These are phyloP conservation scores for Drosophila oshimai DNA, from an alignment of 1,140 invertebrate species.

Conservation along the genomic window DNA sequence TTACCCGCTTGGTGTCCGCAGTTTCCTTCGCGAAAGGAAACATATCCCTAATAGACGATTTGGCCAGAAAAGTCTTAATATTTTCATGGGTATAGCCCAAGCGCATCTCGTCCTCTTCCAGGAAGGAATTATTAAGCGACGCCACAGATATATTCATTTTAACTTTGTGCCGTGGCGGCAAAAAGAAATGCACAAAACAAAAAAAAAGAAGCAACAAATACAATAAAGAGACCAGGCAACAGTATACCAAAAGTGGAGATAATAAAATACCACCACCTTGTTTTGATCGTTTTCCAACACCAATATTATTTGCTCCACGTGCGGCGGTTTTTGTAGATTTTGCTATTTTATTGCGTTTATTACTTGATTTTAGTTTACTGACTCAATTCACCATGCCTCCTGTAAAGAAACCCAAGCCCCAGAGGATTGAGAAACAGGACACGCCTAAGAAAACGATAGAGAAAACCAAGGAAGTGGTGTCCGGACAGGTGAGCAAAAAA, in stretches of 20 bases:
- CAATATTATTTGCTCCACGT: conserved; percentile 43
- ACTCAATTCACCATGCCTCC: conserved; percentile 46
- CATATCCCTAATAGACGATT: conserved; percentile 1
- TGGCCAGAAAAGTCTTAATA: conserved; percentile 3
- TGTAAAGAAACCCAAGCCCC: conserved; percentile 57
- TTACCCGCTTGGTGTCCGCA: conserved; percentile 4
- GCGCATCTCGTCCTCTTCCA: conserved; percentile 9
- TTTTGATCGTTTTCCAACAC: neutral
- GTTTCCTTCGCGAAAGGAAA: conserved; percentile 3
- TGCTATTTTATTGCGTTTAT: conserved; percentile 1
- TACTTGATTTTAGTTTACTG: conserved; percentile 19
- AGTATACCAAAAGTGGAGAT: too few species aligned
- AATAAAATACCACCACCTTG: too few species aligned
- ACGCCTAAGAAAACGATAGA: conserved; percentile 21
- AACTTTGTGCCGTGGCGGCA: neutral
- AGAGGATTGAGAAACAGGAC: conserved; percentile 7
- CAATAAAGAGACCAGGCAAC: neutral
- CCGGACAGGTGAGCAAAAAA: conserved; percentile 59
- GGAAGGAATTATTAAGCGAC: neutral
- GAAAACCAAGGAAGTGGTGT: conserved; percentile 45
- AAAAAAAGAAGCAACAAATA: neutral
- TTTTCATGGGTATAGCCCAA: conserved; percentile 1
- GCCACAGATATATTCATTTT: neutral
- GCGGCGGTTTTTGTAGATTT: conserved; percentile 11
- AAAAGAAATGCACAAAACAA: conserved; percentile 25